These are phyloP conservation scores for Trogon melanurus DNA, from an alignment of 2,113 vertebrate genomes.

Conservation along the genomic window DNA sequence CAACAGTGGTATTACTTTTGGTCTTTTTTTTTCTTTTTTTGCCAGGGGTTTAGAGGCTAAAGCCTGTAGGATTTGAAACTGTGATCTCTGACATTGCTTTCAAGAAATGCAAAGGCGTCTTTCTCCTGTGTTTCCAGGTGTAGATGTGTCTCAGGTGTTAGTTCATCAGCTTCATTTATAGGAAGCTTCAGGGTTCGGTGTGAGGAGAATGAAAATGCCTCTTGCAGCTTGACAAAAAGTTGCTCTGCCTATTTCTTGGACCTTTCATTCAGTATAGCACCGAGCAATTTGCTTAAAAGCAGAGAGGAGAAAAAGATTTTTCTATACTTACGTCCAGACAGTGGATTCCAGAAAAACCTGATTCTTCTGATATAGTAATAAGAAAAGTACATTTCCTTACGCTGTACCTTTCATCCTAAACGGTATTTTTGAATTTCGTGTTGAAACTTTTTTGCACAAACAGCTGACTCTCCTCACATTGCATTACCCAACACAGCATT, in stretches of 20 bases:
- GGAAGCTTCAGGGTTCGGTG: slow-evolving; percentile 32
- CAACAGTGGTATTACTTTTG: neutral
- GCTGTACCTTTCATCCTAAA: neutral
- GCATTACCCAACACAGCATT: slow-evolving; percentile 59
- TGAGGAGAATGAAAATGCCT: slow-evolving; percentile 32
- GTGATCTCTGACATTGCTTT: slow-evolving; percentile 49
- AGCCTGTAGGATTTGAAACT: slow-evolving; percentile 55
- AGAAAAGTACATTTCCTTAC: neutral
- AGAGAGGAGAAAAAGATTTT: neutral
- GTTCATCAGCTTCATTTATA: slow-evolving; percentile 53
- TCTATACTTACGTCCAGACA: neutral
- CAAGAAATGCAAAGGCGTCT: neutral
- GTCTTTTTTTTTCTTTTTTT: neutral
- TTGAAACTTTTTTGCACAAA: slow-evolving; percentile 50
- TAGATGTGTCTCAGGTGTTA: slow-evolving; percentile 21
- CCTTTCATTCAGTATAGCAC: neutral
- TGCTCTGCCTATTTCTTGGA: slow-evolving; percentile 32
- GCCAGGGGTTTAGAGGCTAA: slow-evolving; percentile 41
- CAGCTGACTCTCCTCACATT: slow-evolving; percentile 53
- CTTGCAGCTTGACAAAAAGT: neutral
- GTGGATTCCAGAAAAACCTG: neutral
- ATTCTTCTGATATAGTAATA: neutral
- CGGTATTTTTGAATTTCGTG: neutral
- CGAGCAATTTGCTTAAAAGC: neutral
- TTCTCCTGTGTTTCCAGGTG: slow-evolving; percentile 17